phyloP scores from a whole-genome alignment of 2,888 invertebrate species.

The Drosophila pseudotakahashii region DNA sequence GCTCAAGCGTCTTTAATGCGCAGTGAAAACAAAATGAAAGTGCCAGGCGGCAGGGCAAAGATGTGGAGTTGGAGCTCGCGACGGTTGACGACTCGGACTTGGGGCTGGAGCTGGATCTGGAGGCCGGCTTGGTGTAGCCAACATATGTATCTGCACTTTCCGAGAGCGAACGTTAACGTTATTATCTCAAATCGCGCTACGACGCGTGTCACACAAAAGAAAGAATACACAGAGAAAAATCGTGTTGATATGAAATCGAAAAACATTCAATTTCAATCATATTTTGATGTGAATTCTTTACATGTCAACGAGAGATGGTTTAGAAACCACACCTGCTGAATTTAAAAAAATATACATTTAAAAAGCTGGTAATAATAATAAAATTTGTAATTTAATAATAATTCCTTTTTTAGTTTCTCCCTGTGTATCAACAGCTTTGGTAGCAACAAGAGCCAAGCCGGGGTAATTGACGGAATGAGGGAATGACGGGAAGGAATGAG shows the following conservation, averaged over 20 bases:
- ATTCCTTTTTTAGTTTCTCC: background rate
- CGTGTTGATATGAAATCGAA: background rate
- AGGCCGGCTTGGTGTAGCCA: conserved; percentile 32
- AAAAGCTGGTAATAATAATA: too few species aligned
- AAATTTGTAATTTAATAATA: too few species aligned
- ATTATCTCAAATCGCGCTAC: conserved; percentile 59
- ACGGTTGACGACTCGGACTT: conserved; percentile 44
- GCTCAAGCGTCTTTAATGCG: conserved; percentile 75
- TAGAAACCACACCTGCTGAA: too few species aligned
- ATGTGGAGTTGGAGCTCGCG: conserved; percentile 21
- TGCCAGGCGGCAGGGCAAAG: conserved; percentile 53
- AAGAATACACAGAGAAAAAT: background rate
- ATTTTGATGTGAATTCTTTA: too few species aligned
- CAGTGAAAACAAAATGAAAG: conserved; percentile 78
- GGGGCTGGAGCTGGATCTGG: conserved; percentile 44
- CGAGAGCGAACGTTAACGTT: conserved; percentile 44
- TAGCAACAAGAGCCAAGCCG: conserved; percentile 20
- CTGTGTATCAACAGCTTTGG: conserved; percentile 20
- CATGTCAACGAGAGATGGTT: too few species aligned
- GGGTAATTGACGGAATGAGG: conserved; percentile 22
- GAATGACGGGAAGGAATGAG: conserved; percentile 17
- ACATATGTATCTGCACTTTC: conserved; percentile 31
- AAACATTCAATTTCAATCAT: too few species aligned
- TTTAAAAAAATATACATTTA: too few species aligned
- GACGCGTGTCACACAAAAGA: conserved; percentile 58